Evolutionary conservation across 2,888 invertebrate species (phyloP).

Genomic region (Cremastobaeus sp.): DNA sequence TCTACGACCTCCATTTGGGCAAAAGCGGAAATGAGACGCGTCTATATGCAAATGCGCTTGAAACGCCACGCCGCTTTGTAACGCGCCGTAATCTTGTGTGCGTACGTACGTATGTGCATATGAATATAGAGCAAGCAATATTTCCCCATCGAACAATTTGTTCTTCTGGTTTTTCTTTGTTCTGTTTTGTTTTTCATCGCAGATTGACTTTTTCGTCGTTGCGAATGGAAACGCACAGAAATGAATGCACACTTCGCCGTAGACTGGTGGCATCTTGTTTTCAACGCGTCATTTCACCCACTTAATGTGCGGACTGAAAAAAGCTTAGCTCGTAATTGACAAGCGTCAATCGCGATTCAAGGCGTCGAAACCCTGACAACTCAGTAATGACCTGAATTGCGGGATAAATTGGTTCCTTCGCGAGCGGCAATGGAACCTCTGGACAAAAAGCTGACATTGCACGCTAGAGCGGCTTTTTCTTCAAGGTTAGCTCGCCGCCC

Average conservation of each 20-base stretch:
- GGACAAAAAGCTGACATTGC: constrained; percentile 64
- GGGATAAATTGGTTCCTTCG: constrained; percentile 61
- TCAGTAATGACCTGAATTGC: constrained; percentile 69
- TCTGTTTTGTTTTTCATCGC: not conserved
- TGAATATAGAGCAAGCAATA: too few species aligned
- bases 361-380: constrained; percentile 66
- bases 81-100: constrained; percentile 67
- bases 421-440: constrained; percentile 34
- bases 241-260: too few species aligned
- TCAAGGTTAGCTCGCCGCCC: constrained; percentile 55
- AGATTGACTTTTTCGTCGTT: too few species aligned
- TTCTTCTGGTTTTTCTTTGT: not conserved
- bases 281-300: constrained; percentile 4
- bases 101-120: constrained; percentile 63
- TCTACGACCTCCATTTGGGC: constrained; percentile 72
- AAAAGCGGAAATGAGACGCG: constrained; percentile 71
- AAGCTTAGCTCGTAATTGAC: constrained; percentile 1
- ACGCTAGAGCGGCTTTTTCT: constrained; percentile 60
- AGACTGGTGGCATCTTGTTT: too few species aligned
- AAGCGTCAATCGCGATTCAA: constrained; percentile 44
- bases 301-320: constrained; percentile 1
- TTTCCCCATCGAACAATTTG: not conserved
- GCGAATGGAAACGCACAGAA: too few species aligned
- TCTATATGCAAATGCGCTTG: constrained; percentile 66
- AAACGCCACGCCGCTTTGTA: constrained; percentile 57